These are phyloP conservation scores for Dynastes hyllus DNA, from an alignment of 2,888 invertebrate genomes.

Conservation along the genomic window DNA sequence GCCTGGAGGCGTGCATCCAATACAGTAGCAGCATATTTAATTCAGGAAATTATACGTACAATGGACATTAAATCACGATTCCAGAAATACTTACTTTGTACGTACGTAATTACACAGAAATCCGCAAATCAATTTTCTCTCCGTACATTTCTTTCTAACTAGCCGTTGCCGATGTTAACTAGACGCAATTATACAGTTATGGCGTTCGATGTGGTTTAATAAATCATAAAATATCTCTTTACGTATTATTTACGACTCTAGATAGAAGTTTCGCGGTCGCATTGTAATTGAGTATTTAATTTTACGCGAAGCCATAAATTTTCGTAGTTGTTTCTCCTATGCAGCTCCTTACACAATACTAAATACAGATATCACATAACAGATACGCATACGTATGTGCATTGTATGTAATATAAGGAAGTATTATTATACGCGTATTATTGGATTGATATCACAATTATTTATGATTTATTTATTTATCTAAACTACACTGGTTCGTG, in stretches of 20 bases:
- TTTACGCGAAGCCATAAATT: slow-evolving; percentile 34
- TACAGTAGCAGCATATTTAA: slow-evolving; percentile 8
- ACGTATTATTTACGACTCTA: slow-evolving; percentile 25
- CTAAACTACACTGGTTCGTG: not conserved
- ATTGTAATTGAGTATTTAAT: slow-evolving; percentile 39
- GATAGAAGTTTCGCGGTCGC: slow-evolving; percentile 38
- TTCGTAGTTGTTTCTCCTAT: slow-evolving; percentile 23
- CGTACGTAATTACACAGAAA: slow-evolving; percentile 8
- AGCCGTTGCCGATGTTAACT: not conserved
- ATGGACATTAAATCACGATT: slow-evolving; percentile 1
- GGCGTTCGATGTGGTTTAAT: slow-evolving; percentile 22
- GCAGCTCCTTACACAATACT: slow-evolving; percentile 29
- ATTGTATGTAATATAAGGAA: slow-evolving; percentile 27
- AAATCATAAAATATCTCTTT: slow-evolving; percentile 43
- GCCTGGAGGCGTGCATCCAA: not conserved
- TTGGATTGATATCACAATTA: slow-evolving; percentile 30
- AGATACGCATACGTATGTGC: too few species aligned
- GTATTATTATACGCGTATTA: slow-evolving; percentile 21
- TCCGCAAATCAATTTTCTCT: slow-evolving; percentile 23
- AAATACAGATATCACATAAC: not conserved
- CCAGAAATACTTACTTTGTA: slow-evolving; percentile 4
- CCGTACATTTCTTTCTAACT: not conserved
- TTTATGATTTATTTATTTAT: slow-evolving; percentile 28
- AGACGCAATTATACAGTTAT: slow-evolving; percentile 27
- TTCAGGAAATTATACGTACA: not conserved